Percentiles rank a stretch among this genome's conserved stretches.
Conservation (phyloP, 2,113 vertebrate genomes). For the Drymodes brunneopygia region DNA sequence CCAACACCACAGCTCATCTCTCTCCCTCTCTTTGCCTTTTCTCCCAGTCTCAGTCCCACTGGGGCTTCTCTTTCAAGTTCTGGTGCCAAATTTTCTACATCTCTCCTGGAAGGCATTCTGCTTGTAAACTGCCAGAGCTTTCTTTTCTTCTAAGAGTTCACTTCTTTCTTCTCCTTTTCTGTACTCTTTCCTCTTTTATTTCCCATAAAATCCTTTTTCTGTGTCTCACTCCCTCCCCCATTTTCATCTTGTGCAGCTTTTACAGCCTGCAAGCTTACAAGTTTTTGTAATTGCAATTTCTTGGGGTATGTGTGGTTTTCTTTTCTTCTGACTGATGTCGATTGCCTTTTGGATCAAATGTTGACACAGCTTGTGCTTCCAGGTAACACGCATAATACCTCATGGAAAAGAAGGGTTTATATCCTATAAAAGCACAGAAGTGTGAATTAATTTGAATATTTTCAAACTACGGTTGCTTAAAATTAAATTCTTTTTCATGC, state of each 20-base stretch:
- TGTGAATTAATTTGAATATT: not conserved
- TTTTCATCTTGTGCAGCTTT: not conserved
- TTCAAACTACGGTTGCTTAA: not conserved
- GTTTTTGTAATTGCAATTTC: not conserved
- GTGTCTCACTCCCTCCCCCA: accelerated
- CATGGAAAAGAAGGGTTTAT: not conserved
- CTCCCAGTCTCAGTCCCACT: not conserved
- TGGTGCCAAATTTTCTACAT: not conserved
- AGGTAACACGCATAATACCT: not conserved
- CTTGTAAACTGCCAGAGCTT: not conserved
- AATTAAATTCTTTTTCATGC: not conserved
- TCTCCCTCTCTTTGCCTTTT: not conserved
- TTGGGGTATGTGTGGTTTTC: not conserved
- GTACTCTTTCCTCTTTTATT: not conserved
- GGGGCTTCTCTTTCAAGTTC: not conserved
- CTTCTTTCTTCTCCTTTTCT: not conserved
- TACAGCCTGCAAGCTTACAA: not conserved
- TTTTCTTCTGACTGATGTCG: not conserved
- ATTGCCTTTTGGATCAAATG: not conserved
- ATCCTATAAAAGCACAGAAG: not conserved
- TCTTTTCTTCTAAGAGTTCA: not conserved
- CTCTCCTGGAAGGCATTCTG: not conserved
- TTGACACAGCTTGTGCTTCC: not conserved
- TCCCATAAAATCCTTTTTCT: not conserved
- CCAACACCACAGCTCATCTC: not conserved